phyloP scores from a whole-genome alignment of 2,797 vertebrate species.

The Xiphorhynchus erythropygius region DNA sequence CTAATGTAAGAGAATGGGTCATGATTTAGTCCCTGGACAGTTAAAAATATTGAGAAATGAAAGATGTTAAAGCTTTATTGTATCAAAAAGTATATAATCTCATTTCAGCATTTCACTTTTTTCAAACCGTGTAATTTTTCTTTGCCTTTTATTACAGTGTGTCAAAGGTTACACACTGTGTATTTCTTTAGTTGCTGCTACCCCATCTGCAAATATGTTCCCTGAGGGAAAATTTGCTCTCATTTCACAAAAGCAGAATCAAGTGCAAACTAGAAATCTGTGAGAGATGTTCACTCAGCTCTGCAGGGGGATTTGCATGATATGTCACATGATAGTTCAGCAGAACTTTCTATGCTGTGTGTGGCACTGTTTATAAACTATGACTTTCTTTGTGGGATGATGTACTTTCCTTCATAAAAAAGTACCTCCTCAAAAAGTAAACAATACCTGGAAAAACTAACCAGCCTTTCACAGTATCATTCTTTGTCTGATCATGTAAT shows the following conservation, averaged over 20 bases:
- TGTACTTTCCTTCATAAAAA: constrained; percentile 5
- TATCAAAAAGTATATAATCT: not conserved
- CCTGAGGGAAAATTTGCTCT: not conserved
- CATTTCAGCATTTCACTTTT: constrained; percentile 11
- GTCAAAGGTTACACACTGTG: not conserved
- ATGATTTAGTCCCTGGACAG: not conserved
- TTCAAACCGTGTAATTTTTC: not conserved
- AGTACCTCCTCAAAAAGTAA: constrained; percentile 8
- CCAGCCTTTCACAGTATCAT: not conserved
- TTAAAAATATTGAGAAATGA: constrained; percentile 4
- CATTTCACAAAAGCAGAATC: constrained; percentile 23
- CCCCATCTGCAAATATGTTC: not conserved
- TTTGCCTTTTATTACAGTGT: not conserved
- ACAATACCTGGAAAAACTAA: not conserved
- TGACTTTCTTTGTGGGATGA: not conserved
- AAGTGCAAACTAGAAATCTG: constrained; percentile 8
- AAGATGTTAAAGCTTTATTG: not conserved
- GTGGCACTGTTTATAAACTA: not conserved
- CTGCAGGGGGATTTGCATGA: not conserved
- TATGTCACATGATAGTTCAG: constrained; percentile 9
- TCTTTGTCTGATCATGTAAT: not conserved
- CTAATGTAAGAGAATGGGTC: not conserved
- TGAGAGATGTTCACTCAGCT: constrained; percentile 24
- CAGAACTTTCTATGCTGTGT: constrained; percentile 24
- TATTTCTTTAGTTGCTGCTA: constrained; percentile 1